phyloP scores from a whole-genome alignment of 2,113 vertebrate species.

The Corythornis cristatus region DNA sequence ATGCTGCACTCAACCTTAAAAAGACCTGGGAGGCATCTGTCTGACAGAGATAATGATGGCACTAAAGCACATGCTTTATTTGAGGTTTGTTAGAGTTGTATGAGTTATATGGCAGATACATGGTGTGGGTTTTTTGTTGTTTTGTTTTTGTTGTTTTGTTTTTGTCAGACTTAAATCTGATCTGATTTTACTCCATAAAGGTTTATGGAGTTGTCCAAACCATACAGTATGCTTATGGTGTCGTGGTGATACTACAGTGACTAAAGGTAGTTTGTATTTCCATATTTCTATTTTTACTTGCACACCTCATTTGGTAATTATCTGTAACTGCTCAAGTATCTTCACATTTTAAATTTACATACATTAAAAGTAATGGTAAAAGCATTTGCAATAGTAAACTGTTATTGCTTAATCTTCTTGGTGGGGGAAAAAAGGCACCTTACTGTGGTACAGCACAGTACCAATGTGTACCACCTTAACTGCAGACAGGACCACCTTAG shows the following conservation, averaged over 20 bases:
- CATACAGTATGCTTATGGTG: neutral
- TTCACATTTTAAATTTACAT: neutral
- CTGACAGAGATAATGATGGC: neutral
- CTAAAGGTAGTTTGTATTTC: neutral
- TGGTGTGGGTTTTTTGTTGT: too few relatives aligned
- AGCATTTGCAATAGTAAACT: neutral
- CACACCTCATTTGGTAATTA: neutral
- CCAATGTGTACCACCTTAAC: neutral
- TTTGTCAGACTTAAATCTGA: neutral
- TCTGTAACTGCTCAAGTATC: neutral
- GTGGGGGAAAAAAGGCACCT: neutral
- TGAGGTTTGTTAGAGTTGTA: neutral
- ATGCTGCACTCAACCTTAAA: neutral
- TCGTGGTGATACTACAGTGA: neutral
- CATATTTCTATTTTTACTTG: neutral
- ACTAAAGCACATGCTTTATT: neutral
- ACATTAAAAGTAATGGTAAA: neutral
- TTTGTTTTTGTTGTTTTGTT: too few relatives aligned
- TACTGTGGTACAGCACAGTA: neutral
- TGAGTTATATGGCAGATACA: neutral
- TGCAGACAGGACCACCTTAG: neutral
- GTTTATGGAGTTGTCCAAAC: neutral
- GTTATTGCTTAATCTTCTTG: neutral
- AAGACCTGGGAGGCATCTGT: neutral
- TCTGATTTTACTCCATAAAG: neutral